Evolutionary conservation across 2,797 vertebrate genomes (phyloP).

Genomic region (Dromococcyx pavoninus): DNA sequence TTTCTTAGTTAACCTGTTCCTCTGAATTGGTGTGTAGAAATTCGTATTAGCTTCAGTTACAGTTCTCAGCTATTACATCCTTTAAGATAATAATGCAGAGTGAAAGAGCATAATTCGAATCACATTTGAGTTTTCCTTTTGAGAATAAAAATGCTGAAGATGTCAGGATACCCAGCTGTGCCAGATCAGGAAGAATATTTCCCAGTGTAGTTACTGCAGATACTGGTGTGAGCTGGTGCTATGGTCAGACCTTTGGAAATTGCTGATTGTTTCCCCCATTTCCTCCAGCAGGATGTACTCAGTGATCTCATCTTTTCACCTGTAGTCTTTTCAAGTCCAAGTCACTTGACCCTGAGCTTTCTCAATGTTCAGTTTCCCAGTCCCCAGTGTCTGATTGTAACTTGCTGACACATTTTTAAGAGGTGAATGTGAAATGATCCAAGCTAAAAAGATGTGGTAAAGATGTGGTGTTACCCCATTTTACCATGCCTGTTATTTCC

Average conservation of each 20-base stretch:
- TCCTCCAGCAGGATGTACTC: not conserved
- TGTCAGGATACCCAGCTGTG: not conserved
- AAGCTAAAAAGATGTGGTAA: not conserved
- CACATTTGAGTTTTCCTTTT: not conserved
- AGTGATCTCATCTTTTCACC: not conserved
- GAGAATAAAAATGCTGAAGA: not conserved
- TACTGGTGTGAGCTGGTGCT: not conserved
- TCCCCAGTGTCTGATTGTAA: not conserved
- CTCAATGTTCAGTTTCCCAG: not conserved
- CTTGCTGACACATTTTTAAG: not conserved
- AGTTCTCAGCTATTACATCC: not conserved
- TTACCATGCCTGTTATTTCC: not conserved
- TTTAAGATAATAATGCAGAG: not conserved
- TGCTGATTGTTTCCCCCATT: not conserved
- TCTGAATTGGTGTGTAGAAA: not conserved
- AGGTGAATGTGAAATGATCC: not conserved
- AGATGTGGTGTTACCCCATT: not conserved
- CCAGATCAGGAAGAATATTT: not conserved
- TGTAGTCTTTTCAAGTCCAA: not conserved
- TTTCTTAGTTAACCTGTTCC: not conserved
- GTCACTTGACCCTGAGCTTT: not conserved
- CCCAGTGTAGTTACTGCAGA: not conserved
- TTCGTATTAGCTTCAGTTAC: accelerated
- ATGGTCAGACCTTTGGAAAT: not conserved
- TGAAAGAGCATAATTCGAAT: not conserved